These are phyloP conservation scores for Myotis pilosus DNA, from an alignment of 2,797 vertebrate genomes.

Conservation along the genomic window DNA sequence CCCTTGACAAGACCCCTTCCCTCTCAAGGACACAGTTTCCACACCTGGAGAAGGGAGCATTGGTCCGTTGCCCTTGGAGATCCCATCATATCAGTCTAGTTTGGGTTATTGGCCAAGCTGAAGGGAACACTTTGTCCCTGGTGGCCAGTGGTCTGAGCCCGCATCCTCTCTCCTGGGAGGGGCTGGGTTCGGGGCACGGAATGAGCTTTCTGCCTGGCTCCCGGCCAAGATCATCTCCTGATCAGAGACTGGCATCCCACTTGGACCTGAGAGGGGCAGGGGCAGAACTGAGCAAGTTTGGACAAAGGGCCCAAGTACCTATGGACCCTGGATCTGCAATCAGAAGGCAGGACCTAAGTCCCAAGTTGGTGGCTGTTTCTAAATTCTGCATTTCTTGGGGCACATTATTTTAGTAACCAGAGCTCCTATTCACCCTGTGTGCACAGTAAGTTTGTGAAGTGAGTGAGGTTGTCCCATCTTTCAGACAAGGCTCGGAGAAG, in stretches of 20 bases:
- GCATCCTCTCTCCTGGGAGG: not conserved
- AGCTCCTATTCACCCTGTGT: not conserved
- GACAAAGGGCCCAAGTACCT: not conserved
- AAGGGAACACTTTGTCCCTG: no score
- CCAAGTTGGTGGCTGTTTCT: not conserved
- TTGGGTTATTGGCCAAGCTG: not conserved
- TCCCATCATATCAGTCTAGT: not conserved
- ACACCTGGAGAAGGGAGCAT: not conserved
- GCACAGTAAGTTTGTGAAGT: not conserved
- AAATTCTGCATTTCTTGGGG: not conserved
- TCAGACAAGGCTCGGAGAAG: not conserved
- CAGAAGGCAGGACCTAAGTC: not conserved
- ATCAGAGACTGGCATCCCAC: not conserved
- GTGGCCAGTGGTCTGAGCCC: not conserved
- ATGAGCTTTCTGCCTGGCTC: not conserved
- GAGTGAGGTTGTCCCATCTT: not conserved
- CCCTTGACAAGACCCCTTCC: not conserved
- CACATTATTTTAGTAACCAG: not conserved
- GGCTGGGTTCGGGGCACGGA: not conserved
- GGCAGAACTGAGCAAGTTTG: not conserved
- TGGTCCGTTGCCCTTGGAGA: not conserved
- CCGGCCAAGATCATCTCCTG: not conserved
- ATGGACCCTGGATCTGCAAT: fast-evolving
- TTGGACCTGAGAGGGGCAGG: not conserved
- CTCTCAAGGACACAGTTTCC: not conserved